Evolutionary conservation across 64 coral and sea anemone species (phyloP), one percentile per base, ranked within the genome.

Genomic region (Porites lutea): DNA sequence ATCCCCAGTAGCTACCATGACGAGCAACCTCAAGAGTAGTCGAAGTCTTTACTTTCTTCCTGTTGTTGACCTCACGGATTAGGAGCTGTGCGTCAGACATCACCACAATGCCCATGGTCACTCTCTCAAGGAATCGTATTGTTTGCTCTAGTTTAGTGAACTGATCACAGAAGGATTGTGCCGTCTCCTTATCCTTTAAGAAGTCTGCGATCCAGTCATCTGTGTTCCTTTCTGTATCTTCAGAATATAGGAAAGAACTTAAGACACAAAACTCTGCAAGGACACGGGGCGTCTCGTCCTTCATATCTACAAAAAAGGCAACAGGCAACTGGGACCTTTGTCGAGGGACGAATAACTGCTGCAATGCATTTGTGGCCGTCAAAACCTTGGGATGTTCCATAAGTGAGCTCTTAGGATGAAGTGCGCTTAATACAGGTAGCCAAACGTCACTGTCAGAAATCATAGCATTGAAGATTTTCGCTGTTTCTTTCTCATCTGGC

Each of bases 1-100:
- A 5, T 0, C 89, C 89, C 89, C 89, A 91, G 79, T 63, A 91
- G 47, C 51, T 74, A 0, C 3, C 18, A n/a, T 37, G 27, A 37
- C 0, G 74, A 44, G 68, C 59, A 65, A 79, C 88, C 15, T 6
- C 43, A 52, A 90, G 20, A 11, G 19, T 57, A 2, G 23, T 59
- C 8, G n/a, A n/a, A n/a, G 9, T 21, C 19, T 59, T 79, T 22
- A 8, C 52, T 55, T 2, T 59, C 51, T 59, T 58, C 2, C 76
- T 59, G 13, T 59, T 57, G 51, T 79, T 79, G 52, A 79, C 21
- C 23, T 79, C 76, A 0, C 8, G 8, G 1, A 79, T 79, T 27
- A 79, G 19, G 2, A n/a, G 13, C 0, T 57, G 20, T 59, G 52
- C 52, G 58, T 79, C 76, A 3, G 52, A 59, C 1, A 79, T 0